Base-by-base conservation (phyloP, 2,888 invertebrate species). In the Dermolepida albohirtum region DNA sequence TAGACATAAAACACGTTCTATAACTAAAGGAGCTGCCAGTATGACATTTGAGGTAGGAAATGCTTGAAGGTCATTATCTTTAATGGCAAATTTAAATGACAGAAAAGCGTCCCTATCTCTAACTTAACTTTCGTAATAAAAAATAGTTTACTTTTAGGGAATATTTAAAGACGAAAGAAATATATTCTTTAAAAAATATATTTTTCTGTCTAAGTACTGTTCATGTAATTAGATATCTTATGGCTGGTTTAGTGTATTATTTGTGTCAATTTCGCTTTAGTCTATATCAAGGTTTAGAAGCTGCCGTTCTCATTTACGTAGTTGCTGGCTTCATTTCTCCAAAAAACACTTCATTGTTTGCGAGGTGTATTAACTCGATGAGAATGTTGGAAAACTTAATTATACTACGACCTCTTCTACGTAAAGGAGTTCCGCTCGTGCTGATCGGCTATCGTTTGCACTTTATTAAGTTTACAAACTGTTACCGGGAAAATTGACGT, bases 381-480 rank as follows among this genome's bases (percentile, higher is more conserved):
- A 47, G 59, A 47, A 59, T 59, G 59, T 59, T 59, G 59, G 44
- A 47, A 59, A 59, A 59, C 59, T 47, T 59, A 59, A 59, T 59
- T 59, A 59, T 59, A 47, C 47, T 7, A 27, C 44, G 34, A 39
- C 59, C 59, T 44, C 34, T 44, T 47, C 16, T 59, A 27, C 44
- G 4, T 29, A 47, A 59, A 34, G 47, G 59, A 59, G 34, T 59
- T 59, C 14, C 34, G 34, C 34, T 16, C 34, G 44, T 14, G 47
- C 34, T 59, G 47, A 59, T 59, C 59, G 59, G 29, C 47, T 44
- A 59, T 59, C 59, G 44, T 54, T 59, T 59, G 47, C 59, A 59
- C 47, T 59, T 59, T 59, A 47, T 59, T 59, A 59, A 59, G 59
- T 59, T 59, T 59, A 59, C 44, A 57, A 57, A 57, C 47, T 59